A percentile compares a stretch with the other conserved stretches of the same genome.
These are phyloP conservation scores for Malurus leucopterus DNA, from an alignment of 2,797 vertebrate species.

Conservation along the genomic window DNA sequence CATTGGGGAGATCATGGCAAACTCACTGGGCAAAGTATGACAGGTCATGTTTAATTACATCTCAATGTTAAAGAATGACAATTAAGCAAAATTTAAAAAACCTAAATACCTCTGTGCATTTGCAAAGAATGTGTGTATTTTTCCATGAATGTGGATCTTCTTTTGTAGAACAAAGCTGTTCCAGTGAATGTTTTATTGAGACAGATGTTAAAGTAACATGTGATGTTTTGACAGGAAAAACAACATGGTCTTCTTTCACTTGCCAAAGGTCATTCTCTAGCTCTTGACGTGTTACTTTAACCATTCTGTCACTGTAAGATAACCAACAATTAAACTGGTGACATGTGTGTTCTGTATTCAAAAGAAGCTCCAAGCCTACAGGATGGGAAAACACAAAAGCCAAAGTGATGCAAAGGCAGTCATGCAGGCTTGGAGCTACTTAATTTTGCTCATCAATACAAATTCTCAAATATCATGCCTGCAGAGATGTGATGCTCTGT, in stretches of 20 bases:
- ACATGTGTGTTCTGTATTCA: background rate
- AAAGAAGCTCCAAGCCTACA: conserved; percentile 41
- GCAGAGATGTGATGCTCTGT: conserved; percentile 44
- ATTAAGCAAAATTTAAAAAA: background rate
- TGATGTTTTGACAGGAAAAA: background rate
- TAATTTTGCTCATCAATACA: conserved; percentile 56
- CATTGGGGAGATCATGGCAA: background rate
- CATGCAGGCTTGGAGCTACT: conserved; percentile 7
- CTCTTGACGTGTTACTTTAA: background rate
- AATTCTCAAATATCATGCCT: conserved; percentile 34
- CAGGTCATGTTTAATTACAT: background rate
- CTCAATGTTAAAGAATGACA: background rate
- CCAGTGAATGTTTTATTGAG: background rate
- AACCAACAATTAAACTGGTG: background rate
- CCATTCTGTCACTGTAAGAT: background rate
- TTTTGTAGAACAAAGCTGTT: background rate
- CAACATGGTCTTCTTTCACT: background rate
- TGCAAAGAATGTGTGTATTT: background rate
- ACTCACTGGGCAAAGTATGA: background rate
- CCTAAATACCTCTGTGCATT: background rate
- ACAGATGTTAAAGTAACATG: background rate
- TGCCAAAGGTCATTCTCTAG: background rate
- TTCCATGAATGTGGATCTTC: background rate
- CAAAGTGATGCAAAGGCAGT: conserved; percentile 23
- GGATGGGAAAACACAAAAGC: conserved; percentile 35